Conservation (phyloP, 2,888 invertebrate genomes). For the Monochamus alternatus region DNA sequence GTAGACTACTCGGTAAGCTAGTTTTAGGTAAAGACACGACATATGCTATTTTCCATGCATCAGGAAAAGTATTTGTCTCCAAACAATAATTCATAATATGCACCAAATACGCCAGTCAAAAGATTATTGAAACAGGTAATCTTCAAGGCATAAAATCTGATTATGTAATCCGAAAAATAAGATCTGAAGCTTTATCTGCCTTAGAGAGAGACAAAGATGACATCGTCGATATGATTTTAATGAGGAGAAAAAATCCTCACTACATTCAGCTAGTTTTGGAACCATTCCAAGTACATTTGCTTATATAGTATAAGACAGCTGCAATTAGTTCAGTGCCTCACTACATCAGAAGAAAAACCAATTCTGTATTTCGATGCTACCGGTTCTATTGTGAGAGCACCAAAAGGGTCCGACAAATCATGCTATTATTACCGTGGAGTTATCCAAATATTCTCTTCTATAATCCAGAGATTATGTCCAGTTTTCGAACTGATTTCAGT, state of each 20-base stretch:
- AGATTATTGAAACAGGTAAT: slow-evolving; percentile 19
- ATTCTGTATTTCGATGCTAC: slow-evolving; percentile 19
- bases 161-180: slow-evolving; percentile 16
- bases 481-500: no score
- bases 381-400: background rate
- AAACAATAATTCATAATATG: no score
- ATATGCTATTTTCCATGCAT: no score
- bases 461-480: slow-evolving; percentile 7
- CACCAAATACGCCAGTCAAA: slow-evolving; percentile 9
- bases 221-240: no score
- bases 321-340: slow-evolving; percentile 9
- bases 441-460: slow-evolving; percentile 6
- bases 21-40: no score
- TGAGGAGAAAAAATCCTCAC: no score
- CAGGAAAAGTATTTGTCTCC: no score
- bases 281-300: no score
- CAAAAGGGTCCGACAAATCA: background rate
- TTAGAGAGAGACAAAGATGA: no score
- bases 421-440: slow-evolving; percentile 21
- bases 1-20: no score
- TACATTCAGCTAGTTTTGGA: no score
- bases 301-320: no score
- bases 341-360: slow-evolving; percentile 14
- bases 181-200: slow-evolving; percentile 21
- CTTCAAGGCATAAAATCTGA: slow-evolving; percentile 24